Percentiles rank a stretch among this genome's conserved stretches.
Conservation (phyloP, 2,797 vertebrate genomes). For the Trachops cirrhosus region DNA sequence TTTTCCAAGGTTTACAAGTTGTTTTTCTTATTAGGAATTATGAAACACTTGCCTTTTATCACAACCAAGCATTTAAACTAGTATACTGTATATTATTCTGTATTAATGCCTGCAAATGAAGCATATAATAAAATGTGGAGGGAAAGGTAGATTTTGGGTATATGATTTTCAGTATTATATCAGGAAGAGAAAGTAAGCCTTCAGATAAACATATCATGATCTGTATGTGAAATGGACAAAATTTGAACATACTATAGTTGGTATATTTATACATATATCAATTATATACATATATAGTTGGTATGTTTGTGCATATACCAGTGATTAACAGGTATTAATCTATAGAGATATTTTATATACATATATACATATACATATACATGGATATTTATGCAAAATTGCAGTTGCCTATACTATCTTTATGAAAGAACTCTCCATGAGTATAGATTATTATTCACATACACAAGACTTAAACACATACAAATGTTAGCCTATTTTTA, state of each 20-base stretch:
- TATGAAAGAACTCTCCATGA: neutral
- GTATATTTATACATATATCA: neutral
- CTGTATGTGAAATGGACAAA: neutral
- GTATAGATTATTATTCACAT: neutral
- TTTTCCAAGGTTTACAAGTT: neutral
- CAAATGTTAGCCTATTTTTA: neutral
- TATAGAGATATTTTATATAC: neutral
- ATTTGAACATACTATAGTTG: neutral
- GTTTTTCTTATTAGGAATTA: constrained; percentile 2
- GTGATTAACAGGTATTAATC: neutral
- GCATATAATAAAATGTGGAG: neutral
- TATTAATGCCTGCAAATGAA: neutral
- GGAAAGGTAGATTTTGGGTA: neutral
- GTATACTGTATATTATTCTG: neutral
- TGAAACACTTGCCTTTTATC: neutral
- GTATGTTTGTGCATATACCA: neutral
- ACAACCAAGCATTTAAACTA: neutral
- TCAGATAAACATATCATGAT: neutral
- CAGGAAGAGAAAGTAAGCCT: constrained; percentile 6
- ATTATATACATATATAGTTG: neutral
- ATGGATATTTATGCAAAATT: neutral
- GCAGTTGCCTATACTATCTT: neutral
- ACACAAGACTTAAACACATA: neutral
- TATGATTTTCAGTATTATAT: neutral
- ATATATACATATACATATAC: neutral